Percentiles rank a stretch among this genome's conserved stretches.
Evolutionary conservation across 1,140 invertebrate species (phyloP).

Genomic region (Microplitis demolitor): DNA sequence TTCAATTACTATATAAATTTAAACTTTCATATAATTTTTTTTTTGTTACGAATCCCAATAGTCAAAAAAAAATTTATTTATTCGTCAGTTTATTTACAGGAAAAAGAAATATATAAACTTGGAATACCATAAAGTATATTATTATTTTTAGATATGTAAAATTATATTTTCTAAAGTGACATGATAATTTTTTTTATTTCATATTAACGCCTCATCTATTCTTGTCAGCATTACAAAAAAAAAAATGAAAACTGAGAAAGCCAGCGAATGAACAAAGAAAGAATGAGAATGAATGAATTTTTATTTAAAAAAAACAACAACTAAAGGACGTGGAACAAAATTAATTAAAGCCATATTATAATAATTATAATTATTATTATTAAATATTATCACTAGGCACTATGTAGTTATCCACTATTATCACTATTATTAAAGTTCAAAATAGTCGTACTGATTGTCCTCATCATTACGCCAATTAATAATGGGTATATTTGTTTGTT

Average conservation of each 20-base stretch:
- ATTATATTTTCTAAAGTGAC: neutral
- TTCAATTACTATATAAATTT: no score
- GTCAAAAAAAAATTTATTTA: no score
- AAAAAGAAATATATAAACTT: neutral
- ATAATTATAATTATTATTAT: constrained; percentile 23
- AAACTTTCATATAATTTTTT: no score
- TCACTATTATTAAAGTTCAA: constrained; percentile 49
- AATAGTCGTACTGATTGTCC: constrained; percentile 52
- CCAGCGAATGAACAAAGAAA: constrained; percentile 1
- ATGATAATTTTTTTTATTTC: neutral
- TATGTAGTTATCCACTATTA: constrained; percentile 53
- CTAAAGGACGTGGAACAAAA: constrained; percentile 30
- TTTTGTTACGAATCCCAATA: no score
- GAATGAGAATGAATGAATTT: constrained; percentile 2
- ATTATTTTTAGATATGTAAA: no score
- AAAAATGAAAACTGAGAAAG: constrained; percentile 6
- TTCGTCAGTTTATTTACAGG: neutral
- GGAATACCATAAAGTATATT: no score
- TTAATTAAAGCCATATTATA: constrained; percentile 54
- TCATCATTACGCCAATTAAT: constrained; percentile 47
- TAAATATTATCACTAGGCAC: constrained; percentile 53
- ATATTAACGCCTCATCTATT: neutral
- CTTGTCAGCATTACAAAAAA: constrained; percentile 6
- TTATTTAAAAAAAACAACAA: constrained; percentile 17
- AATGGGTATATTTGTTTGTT: constrained; percentile 50